Evolutionary conservation across 1,140 invertebrate species (phyloP).

Genomic region (Meloidogyne floridensis): DNA sequence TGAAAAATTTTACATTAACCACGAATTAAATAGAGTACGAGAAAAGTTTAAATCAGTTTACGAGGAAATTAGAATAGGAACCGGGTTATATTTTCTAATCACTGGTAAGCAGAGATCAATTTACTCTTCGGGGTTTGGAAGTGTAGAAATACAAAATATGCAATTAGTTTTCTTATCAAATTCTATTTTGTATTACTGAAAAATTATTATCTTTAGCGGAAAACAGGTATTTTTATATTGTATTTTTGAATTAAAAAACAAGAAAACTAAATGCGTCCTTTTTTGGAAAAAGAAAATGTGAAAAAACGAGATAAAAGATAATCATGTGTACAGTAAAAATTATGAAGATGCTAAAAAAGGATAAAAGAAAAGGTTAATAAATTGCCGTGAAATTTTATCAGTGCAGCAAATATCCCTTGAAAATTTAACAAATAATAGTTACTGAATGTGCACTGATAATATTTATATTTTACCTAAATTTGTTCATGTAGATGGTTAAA

Average conservation of each 20-base stretch:
- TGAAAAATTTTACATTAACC: no score
- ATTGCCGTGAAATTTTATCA: neutral
- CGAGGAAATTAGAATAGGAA: neutral
- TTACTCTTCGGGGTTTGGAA: neutral
- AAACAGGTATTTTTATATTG: no score
- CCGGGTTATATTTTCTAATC: neutral
- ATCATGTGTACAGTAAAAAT: neutral
- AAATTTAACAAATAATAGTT: no score
- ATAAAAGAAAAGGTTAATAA: slow-evolving; percentile 7
- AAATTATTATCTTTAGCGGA: no score
- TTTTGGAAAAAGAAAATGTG: neutral
- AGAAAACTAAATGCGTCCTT: neutral
- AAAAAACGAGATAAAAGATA: neutral
- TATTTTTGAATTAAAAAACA: neutral
- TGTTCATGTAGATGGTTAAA: no score
- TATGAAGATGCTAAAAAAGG: neutral
- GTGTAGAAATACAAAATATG: neutral
- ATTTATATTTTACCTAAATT: no score
- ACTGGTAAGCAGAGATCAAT: neutral
- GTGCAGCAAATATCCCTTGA: neutral
- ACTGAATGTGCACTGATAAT: no score
- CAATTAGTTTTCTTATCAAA: neutral
- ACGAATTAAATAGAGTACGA: neutral
- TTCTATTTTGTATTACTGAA: no score
- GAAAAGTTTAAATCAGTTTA: neutral